Base-by-base conservation (phyloP, 1,140 invertebrate genomes). In the Megalonaias nervosa region DNA sequence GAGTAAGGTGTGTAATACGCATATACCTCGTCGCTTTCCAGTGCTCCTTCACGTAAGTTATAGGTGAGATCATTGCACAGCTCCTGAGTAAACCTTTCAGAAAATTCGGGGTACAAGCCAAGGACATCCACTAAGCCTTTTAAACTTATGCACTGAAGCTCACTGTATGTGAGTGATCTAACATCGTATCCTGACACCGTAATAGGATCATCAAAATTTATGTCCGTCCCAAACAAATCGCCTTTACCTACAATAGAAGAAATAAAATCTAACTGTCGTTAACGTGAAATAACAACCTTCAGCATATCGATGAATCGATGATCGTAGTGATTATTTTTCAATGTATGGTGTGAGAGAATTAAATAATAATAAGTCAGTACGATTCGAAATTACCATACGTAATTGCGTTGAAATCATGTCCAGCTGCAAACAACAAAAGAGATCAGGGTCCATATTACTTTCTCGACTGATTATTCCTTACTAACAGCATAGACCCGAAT, bases 21-120 rank as follows among this genome's bases (percentile, higher is more conserved):
- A 60, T 61, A 48, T 72, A 79, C 76, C 73, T 86, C 87, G 69
- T 87, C 84, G 13, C 80, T 79, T 31, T 89, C 89, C 26, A 88
- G 85, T 66, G 81, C 83, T 1, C 97, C 97, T 91, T 99, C 97
- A 31, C 97, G 92, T 26, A 99, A 92, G 90, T 99, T 99, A 90
- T 97, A 98, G 0, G 97, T 98, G 64, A 99, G 93, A 90, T 99
- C 97, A 87, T 98, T 97, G 85, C 97, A 95, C 83, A 99, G 97
- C 86, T 98, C 97, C 78, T 97, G 94, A 38, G 95, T 94, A 89
- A 98, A 98, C 86, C 97, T 95, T 67, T 92, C 91, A 82, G 97
- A 96, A 90, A 97, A 98, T 89, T 98, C 97, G 0, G 97, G 97
- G 90, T 99, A 99, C 0, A 98, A 91, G 13, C 95, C 92, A 4